Percentiles rank a stretch among this genome's conserved stretches.
These are phyloP conservation scores for Trachelipus rathkii DNA, from an alignment of 1,140 invertebrate genomes.

Conservation along the genomic window DNA sequence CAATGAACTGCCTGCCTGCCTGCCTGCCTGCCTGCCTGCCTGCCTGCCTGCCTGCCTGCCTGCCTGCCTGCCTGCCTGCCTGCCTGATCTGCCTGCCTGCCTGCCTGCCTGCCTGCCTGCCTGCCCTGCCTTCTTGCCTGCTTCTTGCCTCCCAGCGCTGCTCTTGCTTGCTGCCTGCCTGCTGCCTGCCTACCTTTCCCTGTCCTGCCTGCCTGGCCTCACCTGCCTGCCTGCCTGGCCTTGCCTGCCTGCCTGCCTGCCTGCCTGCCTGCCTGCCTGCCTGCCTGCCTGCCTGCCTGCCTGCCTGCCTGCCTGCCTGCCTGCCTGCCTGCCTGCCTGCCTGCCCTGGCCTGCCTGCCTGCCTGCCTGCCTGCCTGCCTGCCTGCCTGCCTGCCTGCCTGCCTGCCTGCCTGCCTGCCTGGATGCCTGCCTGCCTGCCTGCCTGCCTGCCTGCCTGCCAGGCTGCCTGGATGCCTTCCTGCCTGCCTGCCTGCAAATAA, in stretches of 20 bases:
- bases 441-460: neutral
- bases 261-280: neutral
- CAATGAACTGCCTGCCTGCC: neutral
- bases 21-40: constrained; percentile 1
- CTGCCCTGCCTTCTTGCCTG: too few relatives aligned
- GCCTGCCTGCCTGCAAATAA: neutral
- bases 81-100: too few relatives aligned
- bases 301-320: neutral
- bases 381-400: neutral
- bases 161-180: too few relatives aligned
- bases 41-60: neutral
- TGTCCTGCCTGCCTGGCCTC: too few relatives aligned
- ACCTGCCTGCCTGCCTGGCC: neutral
- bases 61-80: neutral
- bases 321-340: neutral
- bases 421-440: neutral
- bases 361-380: neutral
- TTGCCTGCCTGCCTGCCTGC: too few relatives aligned
- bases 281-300: constrained; percentile 1
- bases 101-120: too few relatives aligned
- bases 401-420: neutral
- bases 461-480: neutral
- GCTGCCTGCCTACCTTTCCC: too few relatives aligned
- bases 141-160: too few relatives aligned
- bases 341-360: neutral